These are phyloP conservation scores for Rugalucina vietnamica DNA, from an alignment of 2,888 invertebrate genomes.

Conservation along the genomic window DNA sequence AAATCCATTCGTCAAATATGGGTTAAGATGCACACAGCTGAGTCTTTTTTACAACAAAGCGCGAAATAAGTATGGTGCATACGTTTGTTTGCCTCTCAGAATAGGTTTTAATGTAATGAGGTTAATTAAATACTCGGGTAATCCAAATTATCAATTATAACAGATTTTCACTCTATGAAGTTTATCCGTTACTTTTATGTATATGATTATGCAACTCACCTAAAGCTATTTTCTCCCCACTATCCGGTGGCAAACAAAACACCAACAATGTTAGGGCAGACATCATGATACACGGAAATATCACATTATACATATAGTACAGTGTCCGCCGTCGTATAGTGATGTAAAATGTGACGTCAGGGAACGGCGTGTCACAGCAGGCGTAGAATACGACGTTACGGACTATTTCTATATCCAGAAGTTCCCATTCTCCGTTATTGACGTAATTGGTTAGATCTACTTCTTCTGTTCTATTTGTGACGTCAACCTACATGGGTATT, in stretches of 20 bases:
- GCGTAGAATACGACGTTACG: slow-evolving; percentile 81
- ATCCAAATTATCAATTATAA: no score
- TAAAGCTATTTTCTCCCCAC: slow-evolving; percentile 86
- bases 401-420: slow-evolving; percentile 74
- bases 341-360: slow-evolving; percentile 81
- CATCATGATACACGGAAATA: slow-evolving; percentile 88
- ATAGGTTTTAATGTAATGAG: no score
- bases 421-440: slow-evolving; percentile 82
- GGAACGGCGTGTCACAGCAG: slow-evolving; percentile 82
- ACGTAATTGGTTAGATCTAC: slow-evolving; percentile 82
- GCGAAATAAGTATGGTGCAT: no score
- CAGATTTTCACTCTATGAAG: no score
- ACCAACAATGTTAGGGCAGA: slow-evolving; percentile 87
- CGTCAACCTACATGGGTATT: slow-evolving; percentile 71
- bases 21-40: no score
- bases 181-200: not conserved
- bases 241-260: slow-evolving; percentile 86
- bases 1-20: no score
- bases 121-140: no score
- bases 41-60: no score
- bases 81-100: no score
- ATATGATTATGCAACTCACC: slow-evolving; percentile 66
- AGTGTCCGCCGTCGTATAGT: slow-evolving; percentile 85
- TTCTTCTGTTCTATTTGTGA: slow-evolving; percentile 76
- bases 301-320: slow-evolving; percentile 86